phyloP scores from a whole-genome alignment of 1,140 invertebrate species.

The Ostrea denselamellosa region DNA sequence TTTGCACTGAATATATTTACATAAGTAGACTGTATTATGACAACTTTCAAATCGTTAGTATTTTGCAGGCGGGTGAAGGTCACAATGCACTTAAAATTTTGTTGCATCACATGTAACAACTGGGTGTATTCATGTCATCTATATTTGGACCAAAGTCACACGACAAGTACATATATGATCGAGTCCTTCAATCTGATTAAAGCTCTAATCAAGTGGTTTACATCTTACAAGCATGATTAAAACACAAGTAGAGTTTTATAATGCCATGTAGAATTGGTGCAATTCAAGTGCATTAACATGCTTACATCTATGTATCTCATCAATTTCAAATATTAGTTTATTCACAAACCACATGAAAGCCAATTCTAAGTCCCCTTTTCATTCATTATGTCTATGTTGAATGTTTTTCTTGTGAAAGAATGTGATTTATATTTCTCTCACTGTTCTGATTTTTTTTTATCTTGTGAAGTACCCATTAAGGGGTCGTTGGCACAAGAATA shows the following conservation, averaged over 20 bases:
- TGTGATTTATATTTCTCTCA: conserved; percentile 11
- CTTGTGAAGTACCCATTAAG: conserved; percentile 35
- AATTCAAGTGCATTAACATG: background rate
- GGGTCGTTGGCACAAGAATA: conserved; percentile 18
- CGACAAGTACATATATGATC: background rate
- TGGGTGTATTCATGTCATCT: conserved; percentile 21
- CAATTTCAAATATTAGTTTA: conserved; percentile 19
- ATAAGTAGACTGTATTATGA: no score
- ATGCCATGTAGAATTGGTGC: background rate
- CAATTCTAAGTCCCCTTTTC: background rate
- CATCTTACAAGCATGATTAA: conserved; percentile 19
- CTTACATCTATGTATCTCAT: conserved; percentile 3
- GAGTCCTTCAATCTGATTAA: conserved; percentile 21
- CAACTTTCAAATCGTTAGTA: no score
- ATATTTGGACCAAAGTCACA: conserved; percentile 6
- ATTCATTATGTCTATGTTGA: conserved; percentile 4
- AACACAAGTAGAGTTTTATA: conserved; percentile 24
- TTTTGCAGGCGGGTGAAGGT: conserved; percentile 3
- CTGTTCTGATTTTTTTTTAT: background rate
- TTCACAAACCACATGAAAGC: conserved; percentile 31
- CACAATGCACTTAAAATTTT: background rate
- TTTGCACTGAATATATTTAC: no score
- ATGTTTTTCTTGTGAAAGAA: background rate
- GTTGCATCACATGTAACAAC: background rate
- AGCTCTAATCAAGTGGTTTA: conserved; percentile 23